Evolutionary conservation across 2,797 vertebrate species (phyloP).

Genomic region (Malacoraja senta): DNA sequence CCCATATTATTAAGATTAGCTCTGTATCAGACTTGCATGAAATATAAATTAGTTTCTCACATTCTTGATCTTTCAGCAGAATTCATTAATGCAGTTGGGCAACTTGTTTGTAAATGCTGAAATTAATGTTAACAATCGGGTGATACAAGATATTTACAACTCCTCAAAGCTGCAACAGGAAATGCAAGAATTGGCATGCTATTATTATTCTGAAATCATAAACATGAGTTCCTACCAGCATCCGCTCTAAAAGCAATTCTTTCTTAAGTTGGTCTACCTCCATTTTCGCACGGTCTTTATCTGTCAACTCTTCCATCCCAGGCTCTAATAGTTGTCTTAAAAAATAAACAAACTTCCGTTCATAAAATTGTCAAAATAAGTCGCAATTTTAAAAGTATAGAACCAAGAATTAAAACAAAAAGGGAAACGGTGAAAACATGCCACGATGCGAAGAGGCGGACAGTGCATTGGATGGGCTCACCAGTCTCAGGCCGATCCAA

Average conservation of each 20-base stretch:
- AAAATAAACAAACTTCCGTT: constrained; percentile 11
- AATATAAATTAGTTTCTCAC: not conserved
- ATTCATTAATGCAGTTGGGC: not conserved
- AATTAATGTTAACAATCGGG: not conserved
- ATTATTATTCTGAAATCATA: not conserved
- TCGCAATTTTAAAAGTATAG: not conserved
- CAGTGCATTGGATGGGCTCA: not conserved
- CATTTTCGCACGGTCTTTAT: constrained; percentile 86
- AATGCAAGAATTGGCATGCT: not conserved
- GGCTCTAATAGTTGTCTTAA: not conserved
- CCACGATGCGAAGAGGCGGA: not conserved
- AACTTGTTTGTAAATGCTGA: not conserved
- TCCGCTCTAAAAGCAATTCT: constrained; percentile 81
- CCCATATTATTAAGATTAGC: not conserved
- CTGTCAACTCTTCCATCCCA: constrained; percentile 74
- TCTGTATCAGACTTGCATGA: not conserved
- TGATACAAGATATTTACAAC: not conserved
- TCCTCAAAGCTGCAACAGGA: not conserved
- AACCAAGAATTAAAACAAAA: not conserved
- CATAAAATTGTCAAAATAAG: not conserved
- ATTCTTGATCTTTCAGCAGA: not conserved
- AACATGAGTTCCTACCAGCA: constrained; percentile 64
- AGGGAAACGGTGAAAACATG: not conserved
- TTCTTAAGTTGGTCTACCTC: constrained; percentile 80
- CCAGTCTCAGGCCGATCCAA: not conserved